A percentile compares a stretch with the other conserved stretches of the same genome.
These are phyloP conservation scores for Volucella zonaria DNA, from an alignment of 2,888 invertebrate species.

Conservation along the genomic window DNA sequence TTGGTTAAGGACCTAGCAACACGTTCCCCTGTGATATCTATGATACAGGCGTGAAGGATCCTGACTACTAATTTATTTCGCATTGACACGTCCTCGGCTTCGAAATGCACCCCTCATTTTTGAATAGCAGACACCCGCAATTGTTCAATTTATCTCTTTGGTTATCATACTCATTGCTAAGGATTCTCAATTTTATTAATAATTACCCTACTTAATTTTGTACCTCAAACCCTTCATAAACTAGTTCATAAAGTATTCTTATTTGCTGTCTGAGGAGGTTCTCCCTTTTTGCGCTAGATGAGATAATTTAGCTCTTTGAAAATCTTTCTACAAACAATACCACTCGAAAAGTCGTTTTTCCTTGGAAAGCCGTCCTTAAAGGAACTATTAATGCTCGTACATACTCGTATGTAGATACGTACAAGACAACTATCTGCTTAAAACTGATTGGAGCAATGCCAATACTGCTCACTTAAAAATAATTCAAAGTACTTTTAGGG, in stretches of 20 bases:
- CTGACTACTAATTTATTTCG: too few relatives aligned
- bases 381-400: constrained; percentile 28
- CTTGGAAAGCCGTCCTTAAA: constrained; percentile 33
- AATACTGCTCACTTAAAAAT: constrained; percentile 62
- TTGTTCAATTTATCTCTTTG: too few relatives aligned
- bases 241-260: constrained; percentile 42
- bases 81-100: too few relatives aligned
- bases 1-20: too few relatives aligned
- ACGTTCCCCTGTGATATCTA: too few relatives aligned
- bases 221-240: constrained; percentile 37
- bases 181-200: background rate
- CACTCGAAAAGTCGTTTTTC: background rate
- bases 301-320: constrained; percentile 58
- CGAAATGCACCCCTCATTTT: too few relatives aligned
- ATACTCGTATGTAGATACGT: constrained; percentile 17
- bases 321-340: constrained; percentile 45
- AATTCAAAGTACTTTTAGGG: constrained; percentile 67
- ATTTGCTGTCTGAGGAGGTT: constrained; percentile 52
- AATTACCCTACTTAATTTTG: constrained; percentile 32
- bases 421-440: constrained; percentile 18
- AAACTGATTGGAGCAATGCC: constrained; percentile 63
- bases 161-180: too few relatives aligned
- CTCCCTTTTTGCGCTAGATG: constrained; percentile 51
- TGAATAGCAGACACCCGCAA: too few relatives aligned
- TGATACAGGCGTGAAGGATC: too few relatives aligned